Evolutionary conservation across 2,888 invertebrate genomes (phyloP).

Genomic region (Dione juno): DNA sequence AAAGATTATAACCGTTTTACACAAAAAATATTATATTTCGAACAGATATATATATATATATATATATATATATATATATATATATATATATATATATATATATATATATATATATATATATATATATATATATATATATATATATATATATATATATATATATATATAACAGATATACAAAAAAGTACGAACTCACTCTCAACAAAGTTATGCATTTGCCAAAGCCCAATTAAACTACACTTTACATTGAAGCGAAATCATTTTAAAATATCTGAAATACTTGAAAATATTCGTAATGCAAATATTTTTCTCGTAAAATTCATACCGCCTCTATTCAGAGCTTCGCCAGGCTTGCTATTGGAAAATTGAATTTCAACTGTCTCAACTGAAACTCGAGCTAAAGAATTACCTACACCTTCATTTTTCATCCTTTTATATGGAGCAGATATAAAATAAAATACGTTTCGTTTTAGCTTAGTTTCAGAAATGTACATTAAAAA

Average conservation of each 20-base stretch:
- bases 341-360: slow-evolving; percentile 26
- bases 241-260: background rate
- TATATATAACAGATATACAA: background rate
- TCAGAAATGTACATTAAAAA: background rate
- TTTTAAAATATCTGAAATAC: slow-evolving; percentile 1
- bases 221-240: background rate
- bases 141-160: no score
- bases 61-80: no score
- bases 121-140: no score
- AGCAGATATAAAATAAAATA: slow-evolving; percentile 6
- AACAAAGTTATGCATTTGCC: background rate
- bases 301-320: slow-evolving; percentile 43
- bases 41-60: no score
- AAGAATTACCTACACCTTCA: slow-evolving; percentile 15
- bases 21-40: no score
- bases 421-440: slow-evolving; percentile 11
- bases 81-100: no score
- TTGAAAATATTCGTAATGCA: slow-evolving; percentile 17
- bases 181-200: background rate
- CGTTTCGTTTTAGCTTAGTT: background rate
- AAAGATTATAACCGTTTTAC: no score
- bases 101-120: no score
- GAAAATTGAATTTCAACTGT: slow-evolving; percentile 41
- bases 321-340: slow-evolving; percentile 48
- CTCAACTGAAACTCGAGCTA: slow-evolving; percentile 30